phyloP scores from a whole-genome alignment of 2,888 invertebrate species.

The Dryomyza anilis region DNA sequence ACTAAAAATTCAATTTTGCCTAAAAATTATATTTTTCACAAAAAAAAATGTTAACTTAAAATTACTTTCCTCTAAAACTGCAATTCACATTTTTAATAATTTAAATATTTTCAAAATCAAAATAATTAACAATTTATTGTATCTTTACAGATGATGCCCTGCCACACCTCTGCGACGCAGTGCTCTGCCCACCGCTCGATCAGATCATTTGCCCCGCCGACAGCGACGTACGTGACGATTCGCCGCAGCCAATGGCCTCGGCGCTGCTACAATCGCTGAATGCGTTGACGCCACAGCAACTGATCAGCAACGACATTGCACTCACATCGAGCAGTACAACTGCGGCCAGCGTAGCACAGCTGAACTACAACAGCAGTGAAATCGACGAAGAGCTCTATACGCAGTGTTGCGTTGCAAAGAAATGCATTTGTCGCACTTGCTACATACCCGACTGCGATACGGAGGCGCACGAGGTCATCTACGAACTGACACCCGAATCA shows the following conservation, averaged over 20 bases:
- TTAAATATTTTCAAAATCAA: too few species aligned
- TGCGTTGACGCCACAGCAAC: too few species aligned
- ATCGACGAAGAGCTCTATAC: constrained; percentile 46
- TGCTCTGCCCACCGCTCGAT: constrained; percentile 53
- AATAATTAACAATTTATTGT: too few species aligned
- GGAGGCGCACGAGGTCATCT: constrained; percentile 44
- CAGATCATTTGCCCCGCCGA: constrained; percentile 55
- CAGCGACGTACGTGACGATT: constrained; percentile 48
- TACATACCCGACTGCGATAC: constrained; percentile 53
- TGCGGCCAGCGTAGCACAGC: constrained; percentile 22
- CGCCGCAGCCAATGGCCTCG: constrained; percentile 39
- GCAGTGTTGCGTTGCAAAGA: constrained; percentile 53
- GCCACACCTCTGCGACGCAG: constrained; percentile 48
- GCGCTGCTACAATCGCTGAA: constrained; percentile 39
- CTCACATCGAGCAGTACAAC: too few species aligned
- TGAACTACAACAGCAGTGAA: constrained; percentile 37
- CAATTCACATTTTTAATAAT: too few species aligned
- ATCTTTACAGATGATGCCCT: constrained; percentile 46
- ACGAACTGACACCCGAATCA: constrained; percentile 49
- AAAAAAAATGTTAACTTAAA: too few species aligned
- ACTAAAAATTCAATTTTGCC: too few species aligned
- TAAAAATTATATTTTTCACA: too few species aligned
- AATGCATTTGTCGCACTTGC: constrained; percentile 56
- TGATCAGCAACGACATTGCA: too few species aligned
- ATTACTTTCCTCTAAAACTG: too few species aligned